Evolutionary conservation across 2,113 vertebrate species (phyloP), one percentile per base, ranked within the genome.

Genomic region (Campylomormyrus tamandua): DNA sequence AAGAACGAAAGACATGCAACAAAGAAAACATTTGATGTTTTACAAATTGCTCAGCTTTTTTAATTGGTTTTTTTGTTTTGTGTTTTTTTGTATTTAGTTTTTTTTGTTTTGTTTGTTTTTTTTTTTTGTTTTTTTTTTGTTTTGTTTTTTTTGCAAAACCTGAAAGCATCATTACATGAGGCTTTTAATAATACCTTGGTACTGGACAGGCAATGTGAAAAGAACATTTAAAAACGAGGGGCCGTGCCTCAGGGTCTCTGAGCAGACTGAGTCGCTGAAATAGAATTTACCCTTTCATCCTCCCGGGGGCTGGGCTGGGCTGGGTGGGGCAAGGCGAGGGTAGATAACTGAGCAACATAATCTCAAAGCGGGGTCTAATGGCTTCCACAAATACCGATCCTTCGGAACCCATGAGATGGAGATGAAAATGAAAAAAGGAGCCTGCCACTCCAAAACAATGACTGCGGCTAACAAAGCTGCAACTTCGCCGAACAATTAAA

Each of bases 21-120:
- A 95, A 95, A 96, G 94, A 94, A 96, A 96, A 96, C 95, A 95
- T 96, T 93, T 96, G 46, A 95, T 95, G 94, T 96, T 96, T 96
- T 95, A 95, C 95, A 95, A 95, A 96, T 94, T 93, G 93, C 94
- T 94, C 92, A 89, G 88, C 74, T 90, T 92, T 90, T 85, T 19
- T 90, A 89, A 62, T 89, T 53, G 66, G 91, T 92, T 94, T 94
- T 94, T 85, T 27, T 90, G 88, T 89, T 88, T 87, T 92, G 92
- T 90, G 90, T 15, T 90, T 90, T 87, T 56, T 56, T 56, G 53
- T 21, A 56, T 56, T 56, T 56, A 56, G 11, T 27, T 24, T 19
- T 83, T 85, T 77, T 83, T 62, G 39, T 42, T 42, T 93, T 94
- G 93, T 94, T 94, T 50, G 52, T 94, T 94, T 88, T 70, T 70